Base-by-base conservation (phyloP, 1,140 invertebrate genomes). In the Caerostris extrusa region DNA sequence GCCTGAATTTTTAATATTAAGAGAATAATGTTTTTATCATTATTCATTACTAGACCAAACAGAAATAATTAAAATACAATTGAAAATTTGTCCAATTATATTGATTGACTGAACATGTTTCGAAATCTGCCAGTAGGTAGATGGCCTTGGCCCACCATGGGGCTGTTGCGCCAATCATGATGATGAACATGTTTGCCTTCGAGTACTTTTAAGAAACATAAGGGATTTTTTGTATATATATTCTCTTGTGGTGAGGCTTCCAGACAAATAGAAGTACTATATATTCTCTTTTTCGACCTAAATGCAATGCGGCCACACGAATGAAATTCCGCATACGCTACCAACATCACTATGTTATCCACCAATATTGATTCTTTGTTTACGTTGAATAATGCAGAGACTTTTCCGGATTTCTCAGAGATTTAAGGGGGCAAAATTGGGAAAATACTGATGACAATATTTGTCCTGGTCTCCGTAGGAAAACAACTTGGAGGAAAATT, bases 361-460 rank as follows among this genome's bases (percentile, higher is more conserved):
- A 17, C 61, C 61, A 12, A 14, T 67, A 67, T 67, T 67, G 10
- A 67, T 12, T 67, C 61, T 34, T 67, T 67, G 17, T n/a, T 17
- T 67, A n/a, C 61, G 61, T 67, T 67, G 61, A 67, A 67, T 67
- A 67, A 67, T 67, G 61, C 61, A 67, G 61, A 17, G 61, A n/a
- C 61, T 67, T 67, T 67, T 67, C 61, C 7, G 2, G 34, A 34
- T 1, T 34, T 34, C 34, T 34, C 34, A 34, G 34, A 67, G 61
- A 64, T 64, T 67, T 67, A 67, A n/a, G 61, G n/a, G 17, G 17
- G 10, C 17, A 67, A 67, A 67, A 67, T 67, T 67, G 61, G 61
- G 61, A 67, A 67, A 67, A 67, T 67, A 67, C n/a, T 67, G 61
- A 67, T 67, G 61, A 67, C 61, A 67, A 67, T 67, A 67, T 67